A percentile compares a stretch with the other conserved stretches of the same genome.
Evolutionary conservation across 2,797 vertebrate species (phyloP).

Genomic region (Linurgus olivaceus): DNA sequence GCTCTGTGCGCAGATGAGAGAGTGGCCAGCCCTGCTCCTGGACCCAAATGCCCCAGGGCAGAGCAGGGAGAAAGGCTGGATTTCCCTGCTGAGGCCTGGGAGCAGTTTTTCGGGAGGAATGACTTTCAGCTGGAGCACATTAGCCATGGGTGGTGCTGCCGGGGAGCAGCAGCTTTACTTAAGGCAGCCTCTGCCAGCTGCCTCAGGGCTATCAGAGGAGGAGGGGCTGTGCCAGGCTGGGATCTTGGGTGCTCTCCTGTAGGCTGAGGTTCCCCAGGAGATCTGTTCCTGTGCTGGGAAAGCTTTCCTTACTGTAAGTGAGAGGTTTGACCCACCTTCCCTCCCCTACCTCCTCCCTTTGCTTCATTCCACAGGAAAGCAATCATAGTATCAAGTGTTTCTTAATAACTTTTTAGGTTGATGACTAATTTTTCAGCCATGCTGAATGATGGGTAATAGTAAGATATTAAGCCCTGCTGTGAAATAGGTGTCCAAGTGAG

Average conservation of each 20-base stretch:
- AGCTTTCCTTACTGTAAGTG: neutral
- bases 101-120: neutral
- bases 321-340: neutral
- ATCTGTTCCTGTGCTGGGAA: neutral
- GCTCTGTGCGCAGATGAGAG: rapidly evolving
- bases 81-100: neutral
- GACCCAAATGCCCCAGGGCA: neutral
- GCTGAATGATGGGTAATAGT: constrained; percentile 1
- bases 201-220: neutral
- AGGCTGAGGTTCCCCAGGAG: neutral
- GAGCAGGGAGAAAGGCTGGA: rapidly evolving
- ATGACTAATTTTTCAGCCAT: constrained; percentile 60
- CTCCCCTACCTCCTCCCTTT: neutral
- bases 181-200: neutral
- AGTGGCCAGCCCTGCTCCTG: neutral
- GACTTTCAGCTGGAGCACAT: constrained; percentile 37
- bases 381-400: constrained; percentile 62
- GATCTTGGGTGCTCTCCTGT: rapidly evolving
- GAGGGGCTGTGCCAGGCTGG: neutral
- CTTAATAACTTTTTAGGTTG: constrained; percentile 48
- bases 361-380: constrained; percentile 21
- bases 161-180: constrained; percentile 11
- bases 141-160: constrained; percentile 54
- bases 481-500: constrained; percentile 19
- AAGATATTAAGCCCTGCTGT: neutral